Evolutionary conservation across 2,113 vertebrate species (phyloP), one percentile per base, ranked within the genome.

Genomic region (Dunckerocampus dactyliophorus): DNA sequence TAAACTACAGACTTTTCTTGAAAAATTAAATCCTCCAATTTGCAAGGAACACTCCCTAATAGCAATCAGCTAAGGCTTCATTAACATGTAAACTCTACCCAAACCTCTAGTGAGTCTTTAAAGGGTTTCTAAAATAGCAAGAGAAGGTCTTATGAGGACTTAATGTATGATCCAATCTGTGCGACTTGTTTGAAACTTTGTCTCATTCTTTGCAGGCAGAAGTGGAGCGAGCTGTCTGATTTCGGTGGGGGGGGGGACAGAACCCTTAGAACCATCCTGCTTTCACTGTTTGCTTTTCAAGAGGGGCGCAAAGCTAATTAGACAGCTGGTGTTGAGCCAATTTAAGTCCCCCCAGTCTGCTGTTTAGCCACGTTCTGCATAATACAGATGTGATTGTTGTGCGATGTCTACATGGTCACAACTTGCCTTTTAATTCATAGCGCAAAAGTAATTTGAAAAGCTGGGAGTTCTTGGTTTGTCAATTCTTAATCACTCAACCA

Each of bases 231-330:
- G 63, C 74, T 21, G 59, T 79, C 76, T 84, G 77, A 83, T 85
- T 75, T 78, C 20, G 49, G 58, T 66, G 82, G 65, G 74, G 68
- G 71, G 82, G 69, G 74, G 68, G 71, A 72, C 68, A 54, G 71
- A 83, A 72, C 75, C 76, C 69, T 84, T 81, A 71, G 65, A 75
- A 77, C 59, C 16, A 59, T 74, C 76, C 69, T 24, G 56, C 76
- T 83, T 82, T 76, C 71, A 62, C 63, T 82, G 82, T 81, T 82
- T 85, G 84, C 85, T 90, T 87, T 89, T 88, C 84, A 85, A 86
- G 82, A 87, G 82, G 81, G 85, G 77, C 85, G 83, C 85, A 86
- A 84, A 87, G 83, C 87, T 90, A 90, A 90, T 89, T 89, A 88
- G 88, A 87, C 85, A 83, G 82, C 85, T 90, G 89, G 84, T 85